Evolutionary conservation across 2,113 vertebrate species (phyloP), one percentile per base, ranked within the genome.

Genomic region (Cyphomyrus plagiostoma): DNA sequence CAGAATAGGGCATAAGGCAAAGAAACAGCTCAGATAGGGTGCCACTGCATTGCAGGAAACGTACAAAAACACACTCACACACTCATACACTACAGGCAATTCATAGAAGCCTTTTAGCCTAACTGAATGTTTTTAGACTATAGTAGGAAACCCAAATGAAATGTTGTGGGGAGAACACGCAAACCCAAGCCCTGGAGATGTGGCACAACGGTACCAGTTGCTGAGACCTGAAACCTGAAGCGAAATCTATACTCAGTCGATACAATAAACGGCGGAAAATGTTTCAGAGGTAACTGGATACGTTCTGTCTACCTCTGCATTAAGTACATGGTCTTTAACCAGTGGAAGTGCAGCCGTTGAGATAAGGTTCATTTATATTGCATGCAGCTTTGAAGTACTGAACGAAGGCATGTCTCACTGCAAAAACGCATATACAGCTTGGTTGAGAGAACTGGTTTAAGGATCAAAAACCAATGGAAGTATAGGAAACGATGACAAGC

Each of bases 401-500:
- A 70, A 30, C 0, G 26, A 62, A 83, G 89, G 90, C 42, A 39
- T 1, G 15, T 89, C 91, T 90, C 86, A 87, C 39, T 23, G 30
- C 56, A 90, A 92, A 26, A 88, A 48, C 86, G 58, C 23, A 90
- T 93, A 91, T 62, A 66, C 11, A 2, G 39, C 2, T 88, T 19
- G 49, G 42, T 70, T 87, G 77, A 90, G 83, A 90, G 62, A 93
- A 82, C 30, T 53, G 86, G 90, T 88, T 86, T 5, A 48, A 35
- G 48, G 80, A 91, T 92, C 91, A 92, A 89, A 85, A 90, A 91
- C 91, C 56, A n/a, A 3, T 2, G 1, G 53, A 56, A 56, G 5
- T 7, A 21, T 0, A 8, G 8, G 21, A 9, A n/a, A 62, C 8
- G 56, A n/a, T 10, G 56, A 62, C 23, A 3, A 23, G 56, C 56